phyloP scores from a whole-genome alignment of 2,797 vertebrate genomes.

The Vultur gryphus region DNA sequence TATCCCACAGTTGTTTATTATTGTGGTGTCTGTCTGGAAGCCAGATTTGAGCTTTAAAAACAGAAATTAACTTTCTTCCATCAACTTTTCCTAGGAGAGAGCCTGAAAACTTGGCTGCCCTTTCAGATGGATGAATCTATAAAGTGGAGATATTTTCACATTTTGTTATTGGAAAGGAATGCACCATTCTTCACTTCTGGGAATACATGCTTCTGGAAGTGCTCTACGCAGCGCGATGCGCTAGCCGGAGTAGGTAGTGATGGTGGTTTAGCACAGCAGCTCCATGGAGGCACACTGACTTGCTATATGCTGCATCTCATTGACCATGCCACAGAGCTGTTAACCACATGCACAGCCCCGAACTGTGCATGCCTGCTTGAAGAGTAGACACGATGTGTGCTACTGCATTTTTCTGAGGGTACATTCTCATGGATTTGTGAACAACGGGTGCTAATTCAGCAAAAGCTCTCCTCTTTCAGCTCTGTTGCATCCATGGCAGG shows the following conservation, averaged over 20 bases:
- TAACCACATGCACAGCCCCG: background rate
- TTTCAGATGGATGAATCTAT: background rate
- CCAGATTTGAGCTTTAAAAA: background rate
- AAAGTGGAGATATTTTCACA: background rate
- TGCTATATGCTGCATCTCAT: background rate
- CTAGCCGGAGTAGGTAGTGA: background rate
- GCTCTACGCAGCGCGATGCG: accelerated
- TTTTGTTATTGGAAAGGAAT: background rate
- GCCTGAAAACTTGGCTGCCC: background rate
- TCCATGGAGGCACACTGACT: accelerated
- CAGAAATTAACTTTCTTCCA: background rate
- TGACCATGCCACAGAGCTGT: accelerated
- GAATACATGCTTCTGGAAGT: background rate
- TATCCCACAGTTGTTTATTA: background rate
- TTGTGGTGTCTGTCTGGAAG: background rate
- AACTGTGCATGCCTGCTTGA: accelerated
- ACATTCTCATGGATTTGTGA: background rate
- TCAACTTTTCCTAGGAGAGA: background rate
- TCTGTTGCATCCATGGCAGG: accelerated
- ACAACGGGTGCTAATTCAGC: accelerated
- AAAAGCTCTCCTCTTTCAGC: background rate
- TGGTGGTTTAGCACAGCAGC: accelerated
- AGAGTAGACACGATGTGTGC: accelerated
- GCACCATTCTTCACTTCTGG: background rate
- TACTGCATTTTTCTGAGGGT: accelerated